phyloP scores from a whole-genome alignment of 1,140 invertebrate genomes.

The Globodera rostochiensis region DNA sequence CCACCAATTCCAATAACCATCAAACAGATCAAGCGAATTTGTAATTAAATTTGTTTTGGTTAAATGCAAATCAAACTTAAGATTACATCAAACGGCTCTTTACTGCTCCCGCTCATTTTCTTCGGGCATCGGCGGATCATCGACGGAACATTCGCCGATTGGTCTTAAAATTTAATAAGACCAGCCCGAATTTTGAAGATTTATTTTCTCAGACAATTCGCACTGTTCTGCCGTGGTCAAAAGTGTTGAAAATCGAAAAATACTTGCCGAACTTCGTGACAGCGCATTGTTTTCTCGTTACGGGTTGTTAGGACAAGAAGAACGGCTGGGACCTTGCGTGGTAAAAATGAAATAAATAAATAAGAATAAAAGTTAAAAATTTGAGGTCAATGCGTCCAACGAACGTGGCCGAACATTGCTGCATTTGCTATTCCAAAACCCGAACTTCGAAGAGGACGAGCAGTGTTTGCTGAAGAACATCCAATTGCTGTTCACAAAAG shows the following conservation, averaged over 20 bases:
- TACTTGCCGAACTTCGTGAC: conserved; percentile 5
- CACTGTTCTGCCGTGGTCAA: background rate
- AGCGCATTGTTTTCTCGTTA: background rate
- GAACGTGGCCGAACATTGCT: conserved; percentile 25
- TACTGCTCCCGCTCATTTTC: conserved; percentile 25
- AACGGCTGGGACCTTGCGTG: conserved; percentile 17
- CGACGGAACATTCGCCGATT: conserved; percentile 25
- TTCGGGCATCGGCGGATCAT: conserved; percentile 23
- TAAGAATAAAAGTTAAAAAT: background rate
- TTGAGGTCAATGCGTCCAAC: conserved; percentile 13
- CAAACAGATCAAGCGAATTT: too few relatives aligned
- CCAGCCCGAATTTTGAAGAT: too few relatives aligned
- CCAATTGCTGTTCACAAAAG: conserved; percentile 16
- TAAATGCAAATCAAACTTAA: too few relatives aligned
- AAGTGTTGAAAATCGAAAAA: background rate
- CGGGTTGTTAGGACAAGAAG: conserved; percentile 11
- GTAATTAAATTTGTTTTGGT: too few relatives aligned
- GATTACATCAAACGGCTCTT: background rate
- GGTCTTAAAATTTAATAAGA: too few relatives aligned
- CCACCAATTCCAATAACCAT: too few relatives aligned
- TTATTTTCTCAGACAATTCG: background rate
- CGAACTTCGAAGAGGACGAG: conserved; percentile 6
- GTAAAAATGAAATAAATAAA: background rate
- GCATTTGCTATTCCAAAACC: conserved; percentile 26
- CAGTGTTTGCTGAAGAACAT: conserved; percentile 16